These are phyloP conservation scores for Ia io DNA, from an alignment of 2,113 vertebrate genomes.

Conservation along the genomic window DNA sequence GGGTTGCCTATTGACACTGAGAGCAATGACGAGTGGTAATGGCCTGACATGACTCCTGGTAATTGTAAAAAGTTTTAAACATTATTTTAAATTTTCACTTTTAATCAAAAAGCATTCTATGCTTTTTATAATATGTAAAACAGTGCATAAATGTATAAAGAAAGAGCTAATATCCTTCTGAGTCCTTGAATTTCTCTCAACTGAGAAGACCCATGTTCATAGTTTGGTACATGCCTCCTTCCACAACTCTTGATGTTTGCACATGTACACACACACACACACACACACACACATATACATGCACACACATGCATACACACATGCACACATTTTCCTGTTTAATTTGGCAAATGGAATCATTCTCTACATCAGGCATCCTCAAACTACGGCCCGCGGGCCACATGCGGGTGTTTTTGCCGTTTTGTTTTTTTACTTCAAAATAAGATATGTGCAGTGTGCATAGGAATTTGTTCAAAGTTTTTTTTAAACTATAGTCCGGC, in stretches of 20 bases:
- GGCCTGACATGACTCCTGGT: rapidly evolving
- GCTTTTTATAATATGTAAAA: not conserved
- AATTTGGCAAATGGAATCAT: not conserved
- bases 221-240: not conserved
- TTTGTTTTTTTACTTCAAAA: too few species aligned
- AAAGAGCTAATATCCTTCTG: not conserved
- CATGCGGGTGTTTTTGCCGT: too few species aligned
- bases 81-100: not conserved
- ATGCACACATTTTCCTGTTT: not conserved
- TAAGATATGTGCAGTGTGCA: too few species aligned
- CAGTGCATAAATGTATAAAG: not conserved
- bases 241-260: not conserved
- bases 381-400: too few species aligned
- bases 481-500: too few species aligned
- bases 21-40: not conserved
- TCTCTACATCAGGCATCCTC: not conserved
- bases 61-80: not conserved
- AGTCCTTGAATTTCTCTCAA: not conserved
- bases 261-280: rapidly evolving
- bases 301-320: too few species aligned
- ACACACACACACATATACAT: too few species aligned
- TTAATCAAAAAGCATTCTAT: not conserved
- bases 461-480: too few species aligned
- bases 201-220: not conserved
- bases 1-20: not conserved